These are phyloP conservation scores for Deilephila porcellus DNA, from an alignment of 2,888 invertebrate species.

Conservation along the genomic window DNA sequence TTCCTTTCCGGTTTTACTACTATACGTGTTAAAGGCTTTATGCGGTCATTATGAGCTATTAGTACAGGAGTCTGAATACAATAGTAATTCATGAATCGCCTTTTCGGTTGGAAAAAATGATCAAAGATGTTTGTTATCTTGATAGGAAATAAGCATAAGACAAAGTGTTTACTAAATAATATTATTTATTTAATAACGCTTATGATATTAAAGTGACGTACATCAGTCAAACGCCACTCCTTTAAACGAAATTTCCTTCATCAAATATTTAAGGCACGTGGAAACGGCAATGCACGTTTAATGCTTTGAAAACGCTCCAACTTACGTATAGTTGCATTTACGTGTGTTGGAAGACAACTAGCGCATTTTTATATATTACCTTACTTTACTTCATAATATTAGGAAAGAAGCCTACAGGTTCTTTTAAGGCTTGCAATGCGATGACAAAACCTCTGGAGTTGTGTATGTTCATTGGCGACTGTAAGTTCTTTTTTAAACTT, in stretches of 20 bases:
- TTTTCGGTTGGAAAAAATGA: too few species aligned
- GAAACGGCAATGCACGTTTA: not conserved
- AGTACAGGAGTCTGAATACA: too few species aligned
- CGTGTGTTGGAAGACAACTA: not conserved
- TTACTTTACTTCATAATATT: too few species aligned
- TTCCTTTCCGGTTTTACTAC: conserved; percentile 14
- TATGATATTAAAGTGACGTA: not conserved
- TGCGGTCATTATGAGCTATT: not conserved
- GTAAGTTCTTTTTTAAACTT: not conserved
- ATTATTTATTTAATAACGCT: too few species aligned
- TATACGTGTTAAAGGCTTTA: not conserved
- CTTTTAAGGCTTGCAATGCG: too few species aligned
- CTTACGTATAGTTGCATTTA: conserved; percentile 3
- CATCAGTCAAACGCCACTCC: not conserved
- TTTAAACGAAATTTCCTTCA: not conserved
- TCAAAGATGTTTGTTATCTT: too few species aligned
- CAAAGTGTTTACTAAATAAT: too few species aligned
- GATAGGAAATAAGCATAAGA: too few species aligned
- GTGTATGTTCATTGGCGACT: not conserved
- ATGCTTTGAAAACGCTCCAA: not conserved
- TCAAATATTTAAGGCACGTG: conserved; percentile 17
- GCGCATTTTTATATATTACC: too few species aligned
- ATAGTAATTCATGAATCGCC: too few species aligned
- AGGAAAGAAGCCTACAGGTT: too few species aligned
- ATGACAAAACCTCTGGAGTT: not conserved